These are phyloP conservation scores for Peromyscus eremicus DNA, from an alignment of 2,797 vertebrate species.

Conservation along the genomic window DNA sequence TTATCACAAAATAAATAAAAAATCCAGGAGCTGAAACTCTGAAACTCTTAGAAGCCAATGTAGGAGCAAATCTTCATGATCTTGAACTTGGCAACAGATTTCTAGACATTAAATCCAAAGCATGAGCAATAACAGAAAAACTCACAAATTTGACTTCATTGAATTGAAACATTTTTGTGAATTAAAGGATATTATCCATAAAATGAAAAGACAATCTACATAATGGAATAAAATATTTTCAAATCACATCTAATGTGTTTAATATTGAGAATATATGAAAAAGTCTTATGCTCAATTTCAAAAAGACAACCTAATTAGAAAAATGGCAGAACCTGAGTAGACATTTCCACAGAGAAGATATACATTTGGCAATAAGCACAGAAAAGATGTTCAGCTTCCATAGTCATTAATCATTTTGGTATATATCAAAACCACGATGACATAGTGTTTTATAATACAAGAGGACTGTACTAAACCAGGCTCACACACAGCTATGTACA, in stretches of 20 bases:
- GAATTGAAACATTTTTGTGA: not conserved
- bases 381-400: not conserved
- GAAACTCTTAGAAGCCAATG: not conserved
- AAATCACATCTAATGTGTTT: not conserved
- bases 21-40: not conserved
- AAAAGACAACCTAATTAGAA: not conserved
- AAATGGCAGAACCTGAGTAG: not conserved
- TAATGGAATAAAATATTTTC: conserved; percentile 32
- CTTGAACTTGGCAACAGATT: not conserved
- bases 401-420: not conserved
- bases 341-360: not conserved
- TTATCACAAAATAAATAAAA: not conserved
- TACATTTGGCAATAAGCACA: not conserved
- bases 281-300: not conserved
- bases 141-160: not conserved
- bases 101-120: conserved; percentile 4
- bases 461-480: not conserved
- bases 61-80: not conserved
- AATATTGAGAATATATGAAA: not conserved
- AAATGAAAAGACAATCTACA: conserved; percentile 14
- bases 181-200: conserved; percentile 2
- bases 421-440: not conserved
- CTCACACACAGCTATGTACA: not conserved
- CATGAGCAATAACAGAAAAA: not conserved
- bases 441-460: not conserved